A percentile compares a stretch with the other conserved stretches of the same genome.
Conservation (phyloP, 2,888 invertebrate genomes). For the Ormyrus labotus region DNA sequence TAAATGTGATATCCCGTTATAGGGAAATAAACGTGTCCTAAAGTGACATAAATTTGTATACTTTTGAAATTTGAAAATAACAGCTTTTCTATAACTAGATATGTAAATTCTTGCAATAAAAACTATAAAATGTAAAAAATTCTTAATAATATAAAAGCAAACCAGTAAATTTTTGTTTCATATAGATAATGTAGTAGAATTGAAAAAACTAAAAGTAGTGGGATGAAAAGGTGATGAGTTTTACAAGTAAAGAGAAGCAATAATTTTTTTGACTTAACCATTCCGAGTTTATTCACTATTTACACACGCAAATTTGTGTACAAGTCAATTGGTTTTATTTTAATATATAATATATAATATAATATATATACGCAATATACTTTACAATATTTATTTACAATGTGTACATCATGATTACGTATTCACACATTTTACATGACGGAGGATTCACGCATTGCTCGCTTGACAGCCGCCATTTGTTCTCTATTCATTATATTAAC, state of each 20-base stretch:
- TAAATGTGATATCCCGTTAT: no score
- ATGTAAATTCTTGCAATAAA: no score
- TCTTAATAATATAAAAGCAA: no score
- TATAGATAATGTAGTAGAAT: no score
- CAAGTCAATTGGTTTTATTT: conserved; percentile 56
- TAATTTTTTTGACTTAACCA: conserved; percentile 49
- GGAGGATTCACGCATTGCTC: conserved; percentile 45
- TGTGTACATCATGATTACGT: conserved; percentile 68
- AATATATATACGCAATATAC: conserved; percentile 67
- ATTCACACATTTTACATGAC: conserved; percentile 71
- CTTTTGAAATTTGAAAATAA: no score
- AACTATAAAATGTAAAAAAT: no score
- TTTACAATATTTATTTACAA: conserved; percentile 74
- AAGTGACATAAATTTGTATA: no score
- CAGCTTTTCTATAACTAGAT: no score
- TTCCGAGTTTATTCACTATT: conserved; percentile 66
- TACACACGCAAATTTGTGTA: conserved; percentile 63
- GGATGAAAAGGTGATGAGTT: no score
- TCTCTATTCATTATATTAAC: conserved; percentile 60
- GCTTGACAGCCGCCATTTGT: conserved; percentile 41
- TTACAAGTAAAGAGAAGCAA: neutral
- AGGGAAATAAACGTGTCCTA: no score
- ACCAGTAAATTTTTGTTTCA: no score
- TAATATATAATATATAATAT: conserved; percentile 54
- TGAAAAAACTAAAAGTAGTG: no score